Evolutionary conservation across 2,888 invertebrate genomes (phyloP), one percentile per base, ranked within the genome.

Genomic region (Diloba caeruleocephala): DNA sequence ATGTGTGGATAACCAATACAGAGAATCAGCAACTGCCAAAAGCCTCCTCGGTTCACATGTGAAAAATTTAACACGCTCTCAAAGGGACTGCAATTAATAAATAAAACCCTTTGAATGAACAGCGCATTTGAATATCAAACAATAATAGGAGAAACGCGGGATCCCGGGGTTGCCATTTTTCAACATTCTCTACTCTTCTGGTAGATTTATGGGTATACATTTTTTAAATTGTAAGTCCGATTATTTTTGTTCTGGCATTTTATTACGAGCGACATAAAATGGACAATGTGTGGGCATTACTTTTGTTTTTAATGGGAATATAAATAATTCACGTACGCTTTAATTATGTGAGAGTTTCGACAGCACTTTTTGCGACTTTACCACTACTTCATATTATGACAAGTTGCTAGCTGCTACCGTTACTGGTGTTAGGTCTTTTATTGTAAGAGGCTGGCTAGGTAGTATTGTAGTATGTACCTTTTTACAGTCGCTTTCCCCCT

Each of bases 51-150:
- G 38, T 37, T 39, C 33, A 29, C 36, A 44, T 37, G 43, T 54
- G 55, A 59, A 70, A 64, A 53, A 55, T 50, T 19, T 41, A 31
- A 36, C 53, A 19, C 26, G 42, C 61, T 55, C 42, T 50, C 43
- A 53, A 64, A 67, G 49, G 34, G 48, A 61, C 71, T 57, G 64
- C 67, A 63, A 63, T 58, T 48, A 56, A 59, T 71, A 63, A 57
- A 55, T 61, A 57, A 57, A 62, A 55, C 41, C 57, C 66, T 68
- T 60, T 66, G 59, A 71, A 76, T 74, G 74, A 66, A 70, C 68
- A 63, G 14, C 70, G 46, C 58, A 79, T 78, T 78, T 80, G 76
- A 77, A 79, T 79, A 75, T 67, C 71, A 71, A 78, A 74, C 68
- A 75, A 71, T 51, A 55, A 58, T 57, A 55, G 33, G 44, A 52